Percentiles rank a stretch among this genome's conserved stretches.
Evolutionary conservation across 2,113 vertebrate genomes (phyloP).

Genomic region (Anser cygnoides): DNA sequence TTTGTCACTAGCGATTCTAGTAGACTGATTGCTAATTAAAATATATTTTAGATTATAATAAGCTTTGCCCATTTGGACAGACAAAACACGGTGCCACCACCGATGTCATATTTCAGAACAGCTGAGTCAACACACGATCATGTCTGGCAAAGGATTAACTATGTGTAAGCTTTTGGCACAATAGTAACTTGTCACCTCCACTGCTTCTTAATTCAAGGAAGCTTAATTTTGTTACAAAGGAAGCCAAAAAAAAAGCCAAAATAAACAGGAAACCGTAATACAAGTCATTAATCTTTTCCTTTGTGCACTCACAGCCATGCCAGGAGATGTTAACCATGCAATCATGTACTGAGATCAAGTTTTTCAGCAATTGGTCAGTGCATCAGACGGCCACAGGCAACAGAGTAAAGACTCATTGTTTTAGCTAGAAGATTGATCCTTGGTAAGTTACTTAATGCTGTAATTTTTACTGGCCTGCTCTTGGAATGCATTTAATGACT

Average conservation of each 20-base stretch:
- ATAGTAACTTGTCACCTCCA: background rate
- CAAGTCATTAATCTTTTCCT: background rate
- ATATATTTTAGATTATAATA: background rate
- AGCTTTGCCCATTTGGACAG: background rate
- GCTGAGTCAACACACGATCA: slow-evolving; percentile 10
- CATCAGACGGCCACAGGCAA: background rate
- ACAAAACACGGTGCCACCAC: background rate
- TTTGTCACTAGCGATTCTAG: background rate
- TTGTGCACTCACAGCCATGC: background rate
- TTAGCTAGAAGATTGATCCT: background rate
- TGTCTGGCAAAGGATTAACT: slow-evolving; percentile 28
- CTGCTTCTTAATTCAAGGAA: background rate
- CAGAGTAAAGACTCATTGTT: background rate
- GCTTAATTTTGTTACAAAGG: background rate
- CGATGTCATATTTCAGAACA: background rate
- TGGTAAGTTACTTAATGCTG: background rate
- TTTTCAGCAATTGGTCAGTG: background rate
- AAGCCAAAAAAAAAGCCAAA: background rate
- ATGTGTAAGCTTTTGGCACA: background rate
- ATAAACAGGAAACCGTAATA: background rate
- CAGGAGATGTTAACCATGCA: background rate
- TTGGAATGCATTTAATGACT: background rate
- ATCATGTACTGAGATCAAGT: background rate
- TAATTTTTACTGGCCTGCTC: background rate
- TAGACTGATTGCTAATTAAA: background rate